A percentile compares a stretch with the other conserved stretches of the same genome.
Evolutionary conservation across 1,140 invertebrate genomes (phyloP).

Genomic region (Pseudobourletiella spinata): DNA sequence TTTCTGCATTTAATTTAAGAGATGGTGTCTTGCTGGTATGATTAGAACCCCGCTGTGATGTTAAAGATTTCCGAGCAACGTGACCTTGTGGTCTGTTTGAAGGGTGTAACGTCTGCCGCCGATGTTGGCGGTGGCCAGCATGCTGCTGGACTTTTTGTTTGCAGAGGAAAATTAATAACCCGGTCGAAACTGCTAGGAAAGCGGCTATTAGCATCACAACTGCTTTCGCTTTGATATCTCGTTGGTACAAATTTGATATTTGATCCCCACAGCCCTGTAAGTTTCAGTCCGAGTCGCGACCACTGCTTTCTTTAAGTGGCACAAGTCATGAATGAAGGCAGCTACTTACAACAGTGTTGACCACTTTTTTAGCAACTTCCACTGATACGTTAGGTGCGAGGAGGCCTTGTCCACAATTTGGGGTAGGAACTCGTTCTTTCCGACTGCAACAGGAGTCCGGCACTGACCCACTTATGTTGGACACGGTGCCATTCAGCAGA

Average conservation of each 20-base stretch:
- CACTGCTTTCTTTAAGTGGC: too few species aligned
- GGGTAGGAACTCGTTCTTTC: background rate
- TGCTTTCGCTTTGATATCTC: background rate
- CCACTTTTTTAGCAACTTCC: background rate
- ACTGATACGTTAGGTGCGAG: background rate
- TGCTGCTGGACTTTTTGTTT: too few species aligned
- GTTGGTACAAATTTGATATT: background rate
- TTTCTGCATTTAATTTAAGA: too few species aligned
- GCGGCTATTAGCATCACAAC: background rate
- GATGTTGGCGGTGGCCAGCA: too few species aligned
- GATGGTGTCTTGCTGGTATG: too few species aligned
- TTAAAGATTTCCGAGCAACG: too few species aligned
- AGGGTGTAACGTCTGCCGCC: too few species aligned
- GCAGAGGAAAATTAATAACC: too few species aligned
- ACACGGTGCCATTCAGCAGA: background rate
- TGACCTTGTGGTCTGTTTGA: too few species aligned
- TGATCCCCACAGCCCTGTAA: slow-evolving; percentile 8
- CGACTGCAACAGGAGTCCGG: slow-evolving; percentile 12
- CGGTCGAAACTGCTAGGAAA: background rate
- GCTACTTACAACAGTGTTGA: slow-evolving; percentile 8
- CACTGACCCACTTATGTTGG: background rate
- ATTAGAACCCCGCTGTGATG: too few species aligned
- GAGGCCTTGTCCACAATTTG: slow-evolving; percentile 1
- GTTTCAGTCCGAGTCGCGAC: too few species aligned
- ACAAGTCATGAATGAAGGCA: too few species aligned